Evolutionary conservation across 2,888 invertebrate genomes (phyloP).

Genomic region (Yponomeuta malinellus): DNA sequence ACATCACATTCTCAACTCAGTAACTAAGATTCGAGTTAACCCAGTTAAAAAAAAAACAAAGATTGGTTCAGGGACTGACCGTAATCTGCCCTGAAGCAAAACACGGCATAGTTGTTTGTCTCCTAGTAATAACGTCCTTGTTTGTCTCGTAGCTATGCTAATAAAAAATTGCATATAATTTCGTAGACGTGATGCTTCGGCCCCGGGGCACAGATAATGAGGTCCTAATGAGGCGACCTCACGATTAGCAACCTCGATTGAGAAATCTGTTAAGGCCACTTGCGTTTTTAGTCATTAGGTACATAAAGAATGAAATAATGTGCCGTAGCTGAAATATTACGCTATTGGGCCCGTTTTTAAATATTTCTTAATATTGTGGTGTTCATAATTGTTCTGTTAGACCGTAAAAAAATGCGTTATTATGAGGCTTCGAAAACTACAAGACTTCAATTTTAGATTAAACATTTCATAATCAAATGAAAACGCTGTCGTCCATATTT

Average conservation of each 20-base stretch:
- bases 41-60: too few relatives aligned
- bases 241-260: constrained; percentile 46
- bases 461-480: too few relatives aligned
- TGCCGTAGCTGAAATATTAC: constrained; percentile 19
- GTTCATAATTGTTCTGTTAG: too few relatives aligned
- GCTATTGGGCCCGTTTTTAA: too few relatives aligned
- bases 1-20: too few relatives aligned
- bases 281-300: constrained; percentile 41
- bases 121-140: too few relatives aligned
- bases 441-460: too few relatives aligned
- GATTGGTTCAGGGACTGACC: not conserved
- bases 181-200: constrained; percentile 39
- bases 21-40: too few relatives aligned
- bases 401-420: too few relatives aligned
- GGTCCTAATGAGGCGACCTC: constrained; percentile 46
- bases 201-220: constrained; percentile 51
- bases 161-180: constrained; percentile 2
- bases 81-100: not conserved
- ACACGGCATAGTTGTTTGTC: not conserved
- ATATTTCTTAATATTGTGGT: too few relatives aligned
- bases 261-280: constrained; percentile 37
- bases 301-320: constrained; percentile 33
- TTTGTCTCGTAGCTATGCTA: not conserved
- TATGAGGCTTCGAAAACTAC: too few relatives aligned
- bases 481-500: too few relatives aligned